Evolutionary conservation across 2,797 vertebrate species (phyloP).

Genomic region (Mormyrus hasselquistii): DNA sequence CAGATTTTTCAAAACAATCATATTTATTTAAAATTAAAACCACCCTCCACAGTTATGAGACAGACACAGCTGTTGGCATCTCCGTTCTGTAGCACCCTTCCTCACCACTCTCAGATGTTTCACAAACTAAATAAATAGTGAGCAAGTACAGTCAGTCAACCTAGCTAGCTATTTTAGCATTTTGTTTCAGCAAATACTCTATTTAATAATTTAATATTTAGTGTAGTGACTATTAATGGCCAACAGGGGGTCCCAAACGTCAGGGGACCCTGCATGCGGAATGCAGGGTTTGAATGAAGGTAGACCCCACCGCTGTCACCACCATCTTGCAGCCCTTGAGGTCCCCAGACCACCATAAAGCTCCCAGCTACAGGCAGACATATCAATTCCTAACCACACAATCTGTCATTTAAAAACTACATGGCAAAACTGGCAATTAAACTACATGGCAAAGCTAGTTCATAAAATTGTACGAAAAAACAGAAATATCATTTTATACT

Average conservation of each 20-base stretch:
- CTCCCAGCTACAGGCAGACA: neutral
- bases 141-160: neutral
- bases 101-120: neutral
- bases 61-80: neutral
- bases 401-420: neutral
- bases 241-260: neutral
- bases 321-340: neutral
- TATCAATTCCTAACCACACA: too few relatives aligned
- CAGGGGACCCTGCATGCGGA: neutral
- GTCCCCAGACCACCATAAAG: neutral
- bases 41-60: neutral
- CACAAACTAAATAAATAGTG: neutral
- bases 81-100: neutral
- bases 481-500: neutral
- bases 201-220: neutral
- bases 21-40: neutral
- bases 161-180: neutral
- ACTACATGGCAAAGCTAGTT: neutral
- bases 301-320: neutral
- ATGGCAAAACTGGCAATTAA: neutral
- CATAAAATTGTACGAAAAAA: neutral
- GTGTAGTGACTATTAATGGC: neutral
- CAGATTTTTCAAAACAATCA: neutral
- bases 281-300: neutral
- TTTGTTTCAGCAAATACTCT: neutral